Percentiles rank a stretch among this genome's conserved stretches.
phyloP scores from a whole-genome alignment of 2,113 vertebrate genomes.

The Sebastes schlegelii region DNA sequence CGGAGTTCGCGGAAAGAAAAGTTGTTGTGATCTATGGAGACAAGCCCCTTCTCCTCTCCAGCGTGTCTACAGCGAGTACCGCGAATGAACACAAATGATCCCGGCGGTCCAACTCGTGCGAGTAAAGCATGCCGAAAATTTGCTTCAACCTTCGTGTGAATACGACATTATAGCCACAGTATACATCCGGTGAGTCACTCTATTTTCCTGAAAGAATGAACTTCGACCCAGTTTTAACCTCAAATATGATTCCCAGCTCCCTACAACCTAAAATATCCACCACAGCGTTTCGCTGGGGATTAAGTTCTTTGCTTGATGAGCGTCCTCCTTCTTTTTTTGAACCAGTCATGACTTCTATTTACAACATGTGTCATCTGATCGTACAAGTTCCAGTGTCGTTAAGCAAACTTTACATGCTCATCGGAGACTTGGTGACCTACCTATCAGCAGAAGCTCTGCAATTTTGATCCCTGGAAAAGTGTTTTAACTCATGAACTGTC shows the following conservation, averaged over 20 bases:
- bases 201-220: background rate
- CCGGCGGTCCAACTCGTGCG: too few species aligned
- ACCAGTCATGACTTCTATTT: slow-evolving; percentile 11
- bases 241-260: background rate
- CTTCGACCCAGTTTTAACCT: background rate
- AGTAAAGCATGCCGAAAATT: too few species aligned
- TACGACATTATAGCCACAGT: too few species aligned
- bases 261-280: slow-evolving; percentile 1
- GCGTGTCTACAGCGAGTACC: too few species aligned
- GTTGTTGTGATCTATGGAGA: too few species aligned
- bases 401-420: slow-evolving; percentile 22
- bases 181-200: too few species aligned
- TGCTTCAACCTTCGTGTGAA: too few species aligned
- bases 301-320: background rate
- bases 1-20: too few species aligned
- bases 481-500: slow-evolving; percentile 41
- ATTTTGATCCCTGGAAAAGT: slow-evolving; percentile 27
- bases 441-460: slow-evolving; percentile 24
- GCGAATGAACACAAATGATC: too few species aligned
- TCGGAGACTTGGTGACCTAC: slow-evolving; percentile 36
- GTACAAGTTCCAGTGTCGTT: slow-evolving; percentile 7
- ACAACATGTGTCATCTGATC: slow-evolving; percentile 14
- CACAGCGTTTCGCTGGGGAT: slow-evolving; percentile 6
- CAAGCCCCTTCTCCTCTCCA: too few species aligned
- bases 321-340: slow-evolving; percentile 8